A percentile compares a stretch with the other conserved stretches of the same genome.
These are phyloP conservation scores for Acanthosepion lycidas DNA, from an alignment of 2,888 invertebrate genomes.

Conservation along the genomic window DNA sequence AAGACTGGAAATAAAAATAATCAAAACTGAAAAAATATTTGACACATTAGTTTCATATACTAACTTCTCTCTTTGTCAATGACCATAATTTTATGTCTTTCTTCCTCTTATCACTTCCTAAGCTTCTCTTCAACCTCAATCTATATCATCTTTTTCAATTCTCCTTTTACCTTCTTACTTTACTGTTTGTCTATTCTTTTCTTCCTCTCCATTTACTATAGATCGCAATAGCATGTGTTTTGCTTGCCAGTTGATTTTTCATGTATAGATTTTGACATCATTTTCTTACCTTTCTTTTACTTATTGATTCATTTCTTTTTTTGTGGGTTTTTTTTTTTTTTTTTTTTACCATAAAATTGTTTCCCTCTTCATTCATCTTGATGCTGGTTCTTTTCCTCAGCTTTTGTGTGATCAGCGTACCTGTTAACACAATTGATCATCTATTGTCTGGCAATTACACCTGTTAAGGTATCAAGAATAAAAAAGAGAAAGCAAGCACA, in stretches of 20 bases:
- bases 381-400: background rate
- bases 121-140: no score
- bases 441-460: conserved; percentile 33
- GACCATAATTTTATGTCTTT: background rate
- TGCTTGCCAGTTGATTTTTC: no score
- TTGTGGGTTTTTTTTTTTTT: no score
- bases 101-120: background rate
- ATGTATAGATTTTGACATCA: background rate
- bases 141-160: background rate
- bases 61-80: background rate
- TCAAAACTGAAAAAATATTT: background rate
- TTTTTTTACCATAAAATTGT: background rate
- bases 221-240: no score
- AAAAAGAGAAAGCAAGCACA: background rate
- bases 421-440: conserved; percentile 20
- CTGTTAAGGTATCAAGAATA: background rate
- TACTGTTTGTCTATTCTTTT: background rate
- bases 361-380: background rate
- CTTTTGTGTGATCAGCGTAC: background rate
- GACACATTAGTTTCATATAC: conserved; percentile 33
- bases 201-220: background rate
- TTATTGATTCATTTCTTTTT: background rate
- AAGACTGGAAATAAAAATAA: background rate
- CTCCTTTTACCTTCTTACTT: background rate
- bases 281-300: background rate